phyloP scores from a whole-genome alignment of 1,140 invertebrate species.

The Protaetia brevitarsis region DNA sequence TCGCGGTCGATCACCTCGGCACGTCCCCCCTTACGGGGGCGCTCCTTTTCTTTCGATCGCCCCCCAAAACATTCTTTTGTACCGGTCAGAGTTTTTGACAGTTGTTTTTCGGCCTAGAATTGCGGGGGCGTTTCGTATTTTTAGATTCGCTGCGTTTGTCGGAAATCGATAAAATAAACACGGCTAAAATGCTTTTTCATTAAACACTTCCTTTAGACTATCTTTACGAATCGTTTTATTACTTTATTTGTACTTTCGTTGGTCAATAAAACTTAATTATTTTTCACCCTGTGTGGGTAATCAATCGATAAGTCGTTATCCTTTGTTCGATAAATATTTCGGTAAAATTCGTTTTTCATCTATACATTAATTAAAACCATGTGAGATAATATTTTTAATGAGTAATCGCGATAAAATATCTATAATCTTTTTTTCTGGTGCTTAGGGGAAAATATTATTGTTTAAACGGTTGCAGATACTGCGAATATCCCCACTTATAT shows the following conservation, averaged over 20 bases:
- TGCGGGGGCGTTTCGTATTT: slow-evolving; percentile 23
- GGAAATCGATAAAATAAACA: slow-evolving; percentile 20
- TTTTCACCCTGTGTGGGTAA: not conserved
- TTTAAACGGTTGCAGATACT: no score
- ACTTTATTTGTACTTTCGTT: no score
- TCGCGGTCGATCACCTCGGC: not conserved
- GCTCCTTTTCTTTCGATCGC: not conserved
- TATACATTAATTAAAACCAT: no score
- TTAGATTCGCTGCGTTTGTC: slow-evolving; percentile 4
- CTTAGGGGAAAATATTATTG: no score
- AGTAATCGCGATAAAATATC: no score
- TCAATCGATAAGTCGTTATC: no score
- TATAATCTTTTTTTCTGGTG: no score
- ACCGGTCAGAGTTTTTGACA: slow-evolving; percentile 8
- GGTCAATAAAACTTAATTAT: no score
- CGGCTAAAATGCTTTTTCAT: not conserved
- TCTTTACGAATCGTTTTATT: not conserved
- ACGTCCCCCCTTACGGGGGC: not conserved
- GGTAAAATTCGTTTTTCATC: no score
- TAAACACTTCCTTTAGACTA: not conserved
- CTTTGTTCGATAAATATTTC: no score
- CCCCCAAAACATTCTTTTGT: not conserved
- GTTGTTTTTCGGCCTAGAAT: not conserved
- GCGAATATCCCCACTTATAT: no score
- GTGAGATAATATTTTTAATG: no score